Evolutionary conservation across 2,888 invertebrate genomes (phyloP), one percentile per base, ranked within the genome.

Genomic region (Epistrophe grossulariae): DNA sequence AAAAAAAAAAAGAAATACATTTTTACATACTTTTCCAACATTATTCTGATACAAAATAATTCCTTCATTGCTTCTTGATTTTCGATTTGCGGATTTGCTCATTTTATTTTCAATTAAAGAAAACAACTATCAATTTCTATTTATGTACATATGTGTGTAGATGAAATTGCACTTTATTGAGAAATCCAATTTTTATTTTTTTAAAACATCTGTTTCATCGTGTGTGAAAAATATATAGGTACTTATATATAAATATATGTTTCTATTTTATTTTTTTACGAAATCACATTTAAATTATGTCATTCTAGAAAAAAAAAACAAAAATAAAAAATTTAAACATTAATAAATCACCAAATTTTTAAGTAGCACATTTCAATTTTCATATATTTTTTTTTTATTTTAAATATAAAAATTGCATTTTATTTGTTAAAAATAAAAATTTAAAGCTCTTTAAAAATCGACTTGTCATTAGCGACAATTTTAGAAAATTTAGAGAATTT

Each of bases 41-140:
- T 87, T 87, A 83, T 87, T 87, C 76, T 87, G 87, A 87, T 79
- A 87, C 71, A 87, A 50, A 71, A 90, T 89, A 83, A 90, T 89
- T 83, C 90, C 90, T 87, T 90, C 90, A 88, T 90, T 90, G 88
- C 89, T 90, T 72, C 89, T 89, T 73, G 89, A 88, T 43, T 89
- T 89, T 81, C 89, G 88, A 79, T 83, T 87, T 68, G 83, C 83
- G n/a, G 79, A 79, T 72, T 87, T 87, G 38, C 79, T 87, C 87
- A 87, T 87, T 15, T 38, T n/a, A 17, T 76, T 83, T 28, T 60
- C 15, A 52, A 40, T 45, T 24, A 38, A 55, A 50, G 19, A 66
- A 64, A 77, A 62, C 62, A 77, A 62, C 62, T 59, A 72, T 48
- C 68, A 85, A 85, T 81, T 78, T 74, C 79, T 60, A 17, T 31